Base-by-base conservation (phyloP, 2,113 vertebrate species). In the Podiceps cristatus region DNA sequence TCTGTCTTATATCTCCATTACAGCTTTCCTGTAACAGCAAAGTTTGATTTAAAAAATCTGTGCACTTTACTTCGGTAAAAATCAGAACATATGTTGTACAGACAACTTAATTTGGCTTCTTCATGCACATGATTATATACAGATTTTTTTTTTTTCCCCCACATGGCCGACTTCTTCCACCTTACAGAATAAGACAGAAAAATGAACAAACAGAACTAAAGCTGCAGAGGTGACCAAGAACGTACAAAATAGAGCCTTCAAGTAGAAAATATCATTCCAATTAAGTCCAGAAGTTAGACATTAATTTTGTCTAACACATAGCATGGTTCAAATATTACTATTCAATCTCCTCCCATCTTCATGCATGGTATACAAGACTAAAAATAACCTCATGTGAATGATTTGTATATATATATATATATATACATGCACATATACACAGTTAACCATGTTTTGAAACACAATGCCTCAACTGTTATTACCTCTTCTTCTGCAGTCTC, bases 401-500 rank as follows among this genome's bases (percentile, higher is more conserved):
- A 62, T 33, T 62, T 53, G 5, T 25, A 71, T 17, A 37, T 10
- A 69, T 7, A 64, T 4, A 90, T 6, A 5, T 25, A 71, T 17
- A 37, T 10, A 69, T 7, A 64, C 5, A 90, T 6, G 67, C 4
- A 45, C 3, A 42, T 9, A 66, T 1, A 90, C 5, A 73, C 9
- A 74, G 40, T 53, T 67, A 71, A 72, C 6, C 42, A 7, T 18
- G 27, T 72, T 93, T 72, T 60, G 27, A 94, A 88, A 87, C 29
- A 60, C 4, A 11, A 58, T 9, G 42, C n/a, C 49, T 91, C 44
- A 64, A 40, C 3, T 23, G 8, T 52, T 83, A 84, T 96, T 98
- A 99, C 98, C 98, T 98, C 98, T 29, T 98, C 98, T 74, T 98
- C 98, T 71, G 98, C 96, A 55, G 92, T 98, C 95, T 98, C 98